Evolutionary conservation across 1,140 invertebrate genomes (phyloP).

Genomic region (Hycleus phaleratus): DNA sequence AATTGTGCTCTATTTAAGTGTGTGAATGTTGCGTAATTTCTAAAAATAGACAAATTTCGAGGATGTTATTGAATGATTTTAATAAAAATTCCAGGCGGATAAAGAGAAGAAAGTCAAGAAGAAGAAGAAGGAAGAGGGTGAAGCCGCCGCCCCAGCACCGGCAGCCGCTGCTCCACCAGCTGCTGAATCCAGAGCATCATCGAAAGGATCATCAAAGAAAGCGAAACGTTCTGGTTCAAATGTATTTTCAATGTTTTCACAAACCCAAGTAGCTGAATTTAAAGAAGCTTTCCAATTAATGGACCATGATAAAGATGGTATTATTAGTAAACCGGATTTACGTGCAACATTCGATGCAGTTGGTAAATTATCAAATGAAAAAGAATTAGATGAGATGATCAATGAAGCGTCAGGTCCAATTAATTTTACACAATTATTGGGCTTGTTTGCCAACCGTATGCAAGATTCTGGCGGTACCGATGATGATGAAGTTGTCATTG

Average conservation of each 20-base stretch:
- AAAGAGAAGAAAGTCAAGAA: constrained; percentile 78
- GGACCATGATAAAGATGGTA: constrained; percentile 95
- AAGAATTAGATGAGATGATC: constrained; percentile 87
- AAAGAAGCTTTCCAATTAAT: constrained; percentile 98
- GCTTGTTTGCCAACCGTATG: constrained; percentile 86
- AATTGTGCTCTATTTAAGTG: not conserved
- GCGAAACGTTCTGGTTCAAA: constrained; percentile 84
- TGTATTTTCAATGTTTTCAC: constrained; percentile 93
- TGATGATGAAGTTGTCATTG: constrained; percentile 89
- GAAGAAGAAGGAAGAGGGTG: constrained; percentile 63
- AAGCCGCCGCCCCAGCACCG: constrained; percentile 45
- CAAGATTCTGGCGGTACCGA: constrained; percentile 70
- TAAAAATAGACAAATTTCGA: not conserved
- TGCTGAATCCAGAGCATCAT: constrained; percentile 48
- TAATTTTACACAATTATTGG: constrained; percentile 92
- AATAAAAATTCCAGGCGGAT: constrained; percentile 52
- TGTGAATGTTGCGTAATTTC: not conserved
- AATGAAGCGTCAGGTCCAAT: constrained; percentile 84
- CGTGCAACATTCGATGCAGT: constrained; percentile 92
- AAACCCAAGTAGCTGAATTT: constrained; percentile 91
- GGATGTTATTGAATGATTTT: not conserved
- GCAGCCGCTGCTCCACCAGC: constrained; percentile 51
- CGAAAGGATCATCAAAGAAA: constrained; percentile 60
- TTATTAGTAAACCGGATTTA: constrained; percentile 93
- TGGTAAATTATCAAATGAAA: constrained; percentile 81